phyloP scores from a whole-genome alignment of 2,888 invertebrate species.

The Byasa hedistus region DNA sequence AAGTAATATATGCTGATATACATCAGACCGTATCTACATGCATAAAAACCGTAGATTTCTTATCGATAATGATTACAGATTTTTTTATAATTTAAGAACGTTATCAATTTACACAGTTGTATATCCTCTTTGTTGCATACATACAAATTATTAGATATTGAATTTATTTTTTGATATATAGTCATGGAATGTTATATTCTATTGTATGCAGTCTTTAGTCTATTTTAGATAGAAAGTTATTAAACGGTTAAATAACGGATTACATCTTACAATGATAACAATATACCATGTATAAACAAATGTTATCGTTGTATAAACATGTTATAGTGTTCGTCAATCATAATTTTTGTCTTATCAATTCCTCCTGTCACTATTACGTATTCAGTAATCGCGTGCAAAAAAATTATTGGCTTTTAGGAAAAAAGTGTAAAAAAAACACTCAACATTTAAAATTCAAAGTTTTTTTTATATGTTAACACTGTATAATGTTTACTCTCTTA shows the following conservation, averaged over 20 bases:
- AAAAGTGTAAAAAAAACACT: neutral
- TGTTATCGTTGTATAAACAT: constrained; percentile 18
- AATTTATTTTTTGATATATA: neutral
- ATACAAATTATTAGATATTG: neutral
- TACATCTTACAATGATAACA: neutral
- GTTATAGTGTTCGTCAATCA: neutral
- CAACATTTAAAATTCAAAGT: too few species aligned
- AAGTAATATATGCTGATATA: too few species aligned
- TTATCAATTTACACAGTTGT: neutral
- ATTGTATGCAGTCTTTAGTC: neutral
- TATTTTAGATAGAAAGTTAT: neutral
- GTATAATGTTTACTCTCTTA: too few species aligned
- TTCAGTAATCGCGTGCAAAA: constrained; percentile 3
- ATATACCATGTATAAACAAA: constrained; percentile 17
- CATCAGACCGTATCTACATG: too few species aligned
- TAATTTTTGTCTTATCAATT: constrained; percentile 6
- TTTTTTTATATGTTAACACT: too few species aligned
- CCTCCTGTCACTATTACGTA: neutral
- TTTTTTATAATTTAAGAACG: too few species aligned
- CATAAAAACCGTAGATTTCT: too few species aligned
- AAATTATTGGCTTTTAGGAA: neutral
- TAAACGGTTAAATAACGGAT: neutral
- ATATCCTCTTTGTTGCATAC: neutral
- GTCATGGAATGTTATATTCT: neutral
- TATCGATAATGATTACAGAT: too few species aligned